Conservation (phyloP, 2,888 invertebrate species). For the Tupiocoris notatus region DNA sequence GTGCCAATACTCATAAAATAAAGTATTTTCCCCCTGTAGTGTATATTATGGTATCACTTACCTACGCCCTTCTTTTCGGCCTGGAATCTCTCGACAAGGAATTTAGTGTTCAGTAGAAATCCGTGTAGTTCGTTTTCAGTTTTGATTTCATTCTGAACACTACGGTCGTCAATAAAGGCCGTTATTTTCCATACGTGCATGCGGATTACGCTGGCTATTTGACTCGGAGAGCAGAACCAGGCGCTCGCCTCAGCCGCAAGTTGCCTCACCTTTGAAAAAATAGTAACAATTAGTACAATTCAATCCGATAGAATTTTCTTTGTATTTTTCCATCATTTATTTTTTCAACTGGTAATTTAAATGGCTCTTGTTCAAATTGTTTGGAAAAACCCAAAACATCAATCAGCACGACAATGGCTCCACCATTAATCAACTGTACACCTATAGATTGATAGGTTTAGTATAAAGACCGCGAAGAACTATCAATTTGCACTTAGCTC, state of each 20-base stretch:
- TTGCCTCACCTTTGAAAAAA: conserved; percentile 53
- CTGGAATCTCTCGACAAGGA: conserved; percentile 44
- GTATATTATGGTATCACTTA: no score
- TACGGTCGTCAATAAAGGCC: conserved; percentile 43
- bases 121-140: conserved; percentile 48
- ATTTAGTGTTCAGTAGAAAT: conserved; percentile 47
- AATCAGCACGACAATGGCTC: no score
- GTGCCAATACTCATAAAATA: no score
- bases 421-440: no score
- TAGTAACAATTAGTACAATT: conserved; percentile 53
- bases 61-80: conserved; percentile 45
- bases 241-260: conserved; percentile 56
- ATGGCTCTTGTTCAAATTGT: no score
- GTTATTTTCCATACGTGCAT: conserved; percentile 45
- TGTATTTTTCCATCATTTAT: no score
- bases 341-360: no score
- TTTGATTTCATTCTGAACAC: conserved; percentile 44
- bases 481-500: no score
- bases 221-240: conserved; percentile 53
- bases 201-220: conserved; percentile 41
- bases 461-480: no score
- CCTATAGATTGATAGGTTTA: no score
- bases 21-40: no score
- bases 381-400: no score
- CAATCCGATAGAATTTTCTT: conserved; percentile 47